Evolutionary conservation across 2,888 invertebrate genomes (phyloP).

Genomic region (Baccha elongata): DNA sequence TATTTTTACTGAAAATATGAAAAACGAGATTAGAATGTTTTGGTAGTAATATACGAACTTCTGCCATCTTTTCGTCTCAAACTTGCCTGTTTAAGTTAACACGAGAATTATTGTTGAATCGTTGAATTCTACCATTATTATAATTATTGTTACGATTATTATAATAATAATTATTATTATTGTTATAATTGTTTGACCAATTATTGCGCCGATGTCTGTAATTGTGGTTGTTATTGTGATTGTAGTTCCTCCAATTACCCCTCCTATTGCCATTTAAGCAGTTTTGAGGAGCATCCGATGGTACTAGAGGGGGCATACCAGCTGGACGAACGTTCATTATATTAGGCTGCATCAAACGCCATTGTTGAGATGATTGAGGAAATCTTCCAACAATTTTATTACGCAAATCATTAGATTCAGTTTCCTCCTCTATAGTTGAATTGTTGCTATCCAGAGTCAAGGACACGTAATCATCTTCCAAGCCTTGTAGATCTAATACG

Average conservation of each 20-base stretch:
- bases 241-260: constrained; percentile 37
- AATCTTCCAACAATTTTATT: constrained; percentile 43
- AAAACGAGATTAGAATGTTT: background rate
- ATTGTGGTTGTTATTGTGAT: constrained; percentile 34
- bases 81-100: constrained; percentile 46
- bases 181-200: constrained; percentile 48
- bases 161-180: constrained; percentile 48
- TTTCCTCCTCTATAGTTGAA: background rate
- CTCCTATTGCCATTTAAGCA: constrained; percentile 11
- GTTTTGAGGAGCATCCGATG: constrained; percentile 49
- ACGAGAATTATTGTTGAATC: constrained; percentile 35
- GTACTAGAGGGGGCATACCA: constrained; percentile 76
- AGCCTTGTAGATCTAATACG: constrained; percentile 29
- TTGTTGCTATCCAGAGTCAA: constrained; percentile 25
- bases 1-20: constrained; percentile 74
- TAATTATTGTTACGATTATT: constrained; percentile 42
- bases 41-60: constrained; percentile 32
- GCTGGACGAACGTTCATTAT: constrained; percentile 75
- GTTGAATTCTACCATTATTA: constrained; percentile 50
- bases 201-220: constrained; percentile 35
- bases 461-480: constrained; percentile 51
- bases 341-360: constrained; percentile 75
- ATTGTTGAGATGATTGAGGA: constrained; percentile 70
- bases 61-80: background rate
- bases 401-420: constrained; percentile 40